Percentiles rank a stretch among this genome's conserved stretches.
These are phyloP conservation scores for Diachasmimorpha longicaudata DNA, from an alignment of 1,140 invertebrate species.

Conservation along the genomic window DNA sequence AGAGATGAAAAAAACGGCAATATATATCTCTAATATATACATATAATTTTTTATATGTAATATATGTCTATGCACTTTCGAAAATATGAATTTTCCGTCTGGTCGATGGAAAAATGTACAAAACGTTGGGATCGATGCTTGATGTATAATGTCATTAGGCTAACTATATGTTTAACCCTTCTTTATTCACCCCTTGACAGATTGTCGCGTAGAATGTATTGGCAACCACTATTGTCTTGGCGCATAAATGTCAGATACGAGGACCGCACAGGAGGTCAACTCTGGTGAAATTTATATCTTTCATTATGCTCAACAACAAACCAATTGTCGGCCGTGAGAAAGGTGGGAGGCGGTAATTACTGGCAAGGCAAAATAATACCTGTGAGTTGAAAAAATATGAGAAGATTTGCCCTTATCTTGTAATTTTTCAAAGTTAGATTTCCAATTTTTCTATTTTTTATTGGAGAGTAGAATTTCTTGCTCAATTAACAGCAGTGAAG, in stretches of 20 bases:
- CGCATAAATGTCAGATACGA: neutral
- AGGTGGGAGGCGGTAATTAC: slow-evolving; percentile 15
- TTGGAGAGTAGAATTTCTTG: too few species aligned
- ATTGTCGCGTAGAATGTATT: neutral
- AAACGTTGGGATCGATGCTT: slow-evolving; percentile 43
- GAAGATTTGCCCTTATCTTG: neutral
- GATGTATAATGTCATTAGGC: slow-evolving; percentile 16
- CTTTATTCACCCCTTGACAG: neutral
- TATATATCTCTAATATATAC: too few species aligned
- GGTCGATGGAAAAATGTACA: too few species aligned
- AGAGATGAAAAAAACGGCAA: too few species aligned
- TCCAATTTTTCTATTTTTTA: too few species aligned
- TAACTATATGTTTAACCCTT: neutral
- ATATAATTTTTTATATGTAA: too few species aligned
- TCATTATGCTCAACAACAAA: slow-evolving; percentile 56
- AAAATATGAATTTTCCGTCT: too few species aligned
- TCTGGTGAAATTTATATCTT: slow-evolving; percentile 46
- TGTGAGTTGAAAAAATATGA: neutral
- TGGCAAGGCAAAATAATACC: neutral
- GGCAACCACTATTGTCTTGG: neutral
- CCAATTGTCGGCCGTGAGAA: slow-evolving; percentile 48
- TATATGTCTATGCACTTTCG: too few species aligned
- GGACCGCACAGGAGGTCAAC: slow-evolving; percentile 19
- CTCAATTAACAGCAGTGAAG: too few species aligned
- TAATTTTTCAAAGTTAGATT: too few species aligned